These are phyloP conservation scores for Xylota sylvarum DNA, from an alignment of 2,888 invertebrate species.

Conservation along the genomic window DNA sequence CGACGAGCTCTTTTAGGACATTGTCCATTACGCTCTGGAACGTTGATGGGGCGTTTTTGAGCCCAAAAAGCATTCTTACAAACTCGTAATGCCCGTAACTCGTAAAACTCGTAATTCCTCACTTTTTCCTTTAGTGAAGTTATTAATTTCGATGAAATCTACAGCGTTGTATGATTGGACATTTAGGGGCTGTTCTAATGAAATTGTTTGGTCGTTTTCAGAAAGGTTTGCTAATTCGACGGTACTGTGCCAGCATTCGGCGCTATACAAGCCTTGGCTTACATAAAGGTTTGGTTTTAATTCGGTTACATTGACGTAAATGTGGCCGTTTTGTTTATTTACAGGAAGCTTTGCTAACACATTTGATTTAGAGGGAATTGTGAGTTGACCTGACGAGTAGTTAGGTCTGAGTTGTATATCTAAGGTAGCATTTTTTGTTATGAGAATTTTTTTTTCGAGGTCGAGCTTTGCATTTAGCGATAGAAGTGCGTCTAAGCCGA, in stretches of 20 bases:
- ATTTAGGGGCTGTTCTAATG: no score
- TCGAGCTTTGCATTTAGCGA: no score
- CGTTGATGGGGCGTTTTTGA: slow-evolving; percentile 15
- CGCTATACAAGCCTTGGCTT: not conserved
- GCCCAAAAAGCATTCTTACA: slow-evolving; percentile 43
- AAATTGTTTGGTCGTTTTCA: not conserved
- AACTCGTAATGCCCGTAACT: slow-evolving; percentile 74
- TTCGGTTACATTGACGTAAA: not conserved
- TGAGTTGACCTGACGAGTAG: no score
- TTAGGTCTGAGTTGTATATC: no score
- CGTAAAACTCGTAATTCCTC: no score
- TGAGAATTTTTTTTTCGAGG: no score
- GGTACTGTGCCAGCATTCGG: not conserved
- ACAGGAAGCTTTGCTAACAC: not conserved
- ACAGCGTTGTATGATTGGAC: not conserved
- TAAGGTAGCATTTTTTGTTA: no score
- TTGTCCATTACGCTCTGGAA: slow-evolving; percentile 22
- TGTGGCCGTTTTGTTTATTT: not conserved
- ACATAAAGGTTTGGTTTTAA: not conserved
- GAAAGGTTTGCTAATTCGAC: not conserved
- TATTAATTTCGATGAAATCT: not conserved
- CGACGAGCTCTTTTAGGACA: not conserved
- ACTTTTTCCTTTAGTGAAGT: no score
- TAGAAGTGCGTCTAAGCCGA: no score
- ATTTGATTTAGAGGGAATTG: no score